phyloP scores from a whole-genome alignment of 2,888 invertebrate species.

The Entomobrya proxima region DNA sequence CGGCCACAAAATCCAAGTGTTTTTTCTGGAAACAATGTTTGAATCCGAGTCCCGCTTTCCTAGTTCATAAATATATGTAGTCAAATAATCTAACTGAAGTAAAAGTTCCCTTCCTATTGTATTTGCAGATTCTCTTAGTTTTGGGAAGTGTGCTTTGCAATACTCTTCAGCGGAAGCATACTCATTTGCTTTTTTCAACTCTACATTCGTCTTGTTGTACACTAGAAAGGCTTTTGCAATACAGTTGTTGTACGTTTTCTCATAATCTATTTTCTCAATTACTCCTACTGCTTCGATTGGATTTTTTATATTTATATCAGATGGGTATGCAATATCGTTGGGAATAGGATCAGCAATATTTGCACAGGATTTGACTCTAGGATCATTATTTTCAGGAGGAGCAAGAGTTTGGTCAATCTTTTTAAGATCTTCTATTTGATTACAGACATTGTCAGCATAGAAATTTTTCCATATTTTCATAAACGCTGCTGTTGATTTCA shows the following conservation, averaged over 20 bases:
- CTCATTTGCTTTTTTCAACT: background rate
- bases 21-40: background rate
- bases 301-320: background rate
- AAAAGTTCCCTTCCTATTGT: slow-evolving; percentile 49
- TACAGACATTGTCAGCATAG: slow-evolving; percentile 18
- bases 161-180: background rate
- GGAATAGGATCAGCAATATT: background rate
- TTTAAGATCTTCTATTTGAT: background rate
- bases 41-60: background rate
- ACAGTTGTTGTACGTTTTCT: background rate
- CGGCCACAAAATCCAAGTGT: slow-evolving; percentile 30
- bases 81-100: slow-evolving; percentile 41
- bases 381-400: background rate
- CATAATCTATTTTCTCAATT: background rate
- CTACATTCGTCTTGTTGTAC: background rate
- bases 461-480: slow-evolving; percentile 22
- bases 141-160: background rate
- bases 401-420: background rate
- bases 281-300: background rate
- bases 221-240: background rate
- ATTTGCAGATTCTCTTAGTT: background rate
- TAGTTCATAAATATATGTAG: slow-evolving; percentile 31
- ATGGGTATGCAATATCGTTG: background rate
- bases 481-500: background rate
- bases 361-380: background rate